phyloP scores from a whole-genome alignment of 2,888 invertebrate genomes.

The Desoria tigrina region DNA sequence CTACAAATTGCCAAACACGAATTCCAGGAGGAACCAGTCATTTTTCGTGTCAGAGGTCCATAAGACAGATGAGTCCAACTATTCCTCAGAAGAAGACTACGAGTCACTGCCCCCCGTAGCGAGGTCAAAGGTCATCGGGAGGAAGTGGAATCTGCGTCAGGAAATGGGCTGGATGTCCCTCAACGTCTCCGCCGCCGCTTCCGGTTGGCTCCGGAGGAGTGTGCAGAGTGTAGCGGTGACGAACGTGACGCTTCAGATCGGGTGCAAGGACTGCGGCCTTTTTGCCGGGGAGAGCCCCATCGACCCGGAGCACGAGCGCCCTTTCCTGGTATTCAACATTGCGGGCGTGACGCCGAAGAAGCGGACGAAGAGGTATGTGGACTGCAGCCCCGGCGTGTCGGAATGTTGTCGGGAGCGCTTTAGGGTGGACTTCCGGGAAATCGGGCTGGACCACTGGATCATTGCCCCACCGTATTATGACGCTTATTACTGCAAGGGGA shows the following conservation, averaged over 20 bases:
- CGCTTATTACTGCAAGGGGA: conserved; percentile 83
- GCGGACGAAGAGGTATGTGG: conserved; percentile 65
- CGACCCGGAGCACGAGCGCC: conserved; percentile 58
- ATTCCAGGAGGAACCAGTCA: conserved; percentile 69
- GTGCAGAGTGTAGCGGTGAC: conserved; percentile 55
- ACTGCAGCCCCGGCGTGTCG: conserved; percentile 69
- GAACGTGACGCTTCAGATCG: conserved; percentile 67
- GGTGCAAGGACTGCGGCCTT: conserved; percentile 72
- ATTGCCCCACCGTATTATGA: conserved; percentile 78
- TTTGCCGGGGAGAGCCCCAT: conserved; percentile 68
- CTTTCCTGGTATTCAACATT: conserved; percentile 76
- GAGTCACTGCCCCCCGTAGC: no score
- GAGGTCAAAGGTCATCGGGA: not conserved
- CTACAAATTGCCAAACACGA: conserved; percentile 65
- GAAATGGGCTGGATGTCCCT: conserved; percentile 73
- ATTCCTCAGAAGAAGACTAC: no score
- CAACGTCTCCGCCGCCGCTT: conserved; percentile 73
- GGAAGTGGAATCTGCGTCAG: not conserved
- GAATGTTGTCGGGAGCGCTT: conserved; percentile 82
- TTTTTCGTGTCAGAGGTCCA: conserved; percentile 73
- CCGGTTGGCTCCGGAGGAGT: conserved; percentile 70
- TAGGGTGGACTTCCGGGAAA: conserved; percentile 77
- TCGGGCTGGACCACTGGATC: conserved; percentile 89
- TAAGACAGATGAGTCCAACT: not conserved
- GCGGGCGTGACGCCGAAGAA: conserved; percentile 58